A percentile compares a stretch with the other conserved stretches of the same genome.
Conservation (phyloP, 2,113 vertebrate species). For the Cololabis saira region DNA sequence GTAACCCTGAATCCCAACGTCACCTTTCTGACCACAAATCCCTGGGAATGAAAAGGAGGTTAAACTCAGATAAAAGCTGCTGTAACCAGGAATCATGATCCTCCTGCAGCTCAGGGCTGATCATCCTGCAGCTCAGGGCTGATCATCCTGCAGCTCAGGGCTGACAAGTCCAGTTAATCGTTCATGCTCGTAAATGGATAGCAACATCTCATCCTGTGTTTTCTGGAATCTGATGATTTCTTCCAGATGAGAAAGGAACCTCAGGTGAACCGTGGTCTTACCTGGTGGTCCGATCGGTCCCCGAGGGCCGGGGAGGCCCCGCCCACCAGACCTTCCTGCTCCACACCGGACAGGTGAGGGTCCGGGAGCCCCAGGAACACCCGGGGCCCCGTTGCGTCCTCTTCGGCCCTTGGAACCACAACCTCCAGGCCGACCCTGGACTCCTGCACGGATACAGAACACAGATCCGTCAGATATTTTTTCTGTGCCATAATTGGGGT, state of each 20-base stretch:
- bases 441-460: conserved; percentile 34
- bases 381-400: conserved; percentile 55
- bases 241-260: too few species aligned
- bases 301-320: conserved; percentile 35
- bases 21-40: conserved; percentile 67
- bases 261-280: conserved; percentile 6
- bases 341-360: conserved; percentile 25
- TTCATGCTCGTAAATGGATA: too few species aligned
- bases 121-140: too few species aligned
- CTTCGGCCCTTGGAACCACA: conserved; percentile 51
- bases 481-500: too few species aligned
- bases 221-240: too few species aligned
- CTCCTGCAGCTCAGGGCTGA: too few species aligned
- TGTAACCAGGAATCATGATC: too few species aligned
- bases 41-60: conserved; percentile 51
- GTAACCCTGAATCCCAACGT: conserved; percentile 23
- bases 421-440: conserved; percentile 40
- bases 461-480: too few species aligned
- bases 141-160: too few species aligned
- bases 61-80: too few species aligned
- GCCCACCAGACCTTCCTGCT: conserved; percentile 40
- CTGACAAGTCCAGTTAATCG: too few species aligned
- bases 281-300: conserved; percentile 71
- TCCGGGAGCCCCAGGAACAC: conserved; percentile 46
- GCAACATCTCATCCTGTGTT: too few species aligned